Conservation (phyloP, 1,140 invertebrate genomes). For the Sycophaga agraensis region DNA sequence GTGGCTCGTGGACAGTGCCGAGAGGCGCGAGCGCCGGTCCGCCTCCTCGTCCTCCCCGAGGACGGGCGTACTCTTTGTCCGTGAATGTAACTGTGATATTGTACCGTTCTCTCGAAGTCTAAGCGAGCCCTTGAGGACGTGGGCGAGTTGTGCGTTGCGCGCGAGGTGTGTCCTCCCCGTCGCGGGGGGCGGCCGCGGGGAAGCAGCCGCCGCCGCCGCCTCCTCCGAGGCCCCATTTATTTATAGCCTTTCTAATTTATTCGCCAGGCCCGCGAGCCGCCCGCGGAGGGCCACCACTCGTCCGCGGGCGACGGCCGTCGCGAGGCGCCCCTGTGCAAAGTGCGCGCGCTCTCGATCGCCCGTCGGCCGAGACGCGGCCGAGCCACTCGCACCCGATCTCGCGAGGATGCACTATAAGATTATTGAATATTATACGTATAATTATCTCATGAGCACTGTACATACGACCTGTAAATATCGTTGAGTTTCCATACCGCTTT, state of each 20-base stretch:
- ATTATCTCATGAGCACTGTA: constrained; percentile 42
- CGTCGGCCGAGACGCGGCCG: constrained; percentile 2
- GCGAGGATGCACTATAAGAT: constrained; percentile 31
- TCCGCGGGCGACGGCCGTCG: too few relatives aligned
- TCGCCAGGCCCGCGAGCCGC: not conserved
- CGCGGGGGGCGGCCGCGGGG: not conserved
- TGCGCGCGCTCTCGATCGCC: not conserved
- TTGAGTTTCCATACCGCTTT: constrained; percentile 62
- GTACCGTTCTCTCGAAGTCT: constrained; percentile 45
- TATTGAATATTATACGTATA: constrained; percentile 32
- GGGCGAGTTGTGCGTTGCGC: constrained; percentile 7
- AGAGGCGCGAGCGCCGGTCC: too few relatives aligned
- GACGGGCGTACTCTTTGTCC: constrained; percentile 41
- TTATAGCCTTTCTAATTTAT: constrained; percentile 26
- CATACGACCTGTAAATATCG: constrained; percentile 59
- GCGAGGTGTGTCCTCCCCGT: not conserved
- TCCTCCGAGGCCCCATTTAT: too few relatives aligned
- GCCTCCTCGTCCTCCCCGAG: constrained; percentile 27
- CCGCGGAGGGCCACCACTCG: not conserved
- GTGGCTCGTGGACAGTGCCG: not conserved
- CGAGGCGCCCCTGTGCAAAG: not conserved
- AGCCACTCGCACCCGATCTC: constrained; percentile 31
- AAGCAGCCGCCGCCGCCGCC: too few relatives aligned
- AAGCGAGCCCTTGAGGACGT: constrained; percentile 10
- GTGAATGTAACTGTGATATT: constrained; percentile 57